Percentiles rank a stretch among this genome's conserved stretches.
phyloP scores from a whole-genome alignment of 2,113 vertebrate genomes.

The Scopus umbretta region DNA sequence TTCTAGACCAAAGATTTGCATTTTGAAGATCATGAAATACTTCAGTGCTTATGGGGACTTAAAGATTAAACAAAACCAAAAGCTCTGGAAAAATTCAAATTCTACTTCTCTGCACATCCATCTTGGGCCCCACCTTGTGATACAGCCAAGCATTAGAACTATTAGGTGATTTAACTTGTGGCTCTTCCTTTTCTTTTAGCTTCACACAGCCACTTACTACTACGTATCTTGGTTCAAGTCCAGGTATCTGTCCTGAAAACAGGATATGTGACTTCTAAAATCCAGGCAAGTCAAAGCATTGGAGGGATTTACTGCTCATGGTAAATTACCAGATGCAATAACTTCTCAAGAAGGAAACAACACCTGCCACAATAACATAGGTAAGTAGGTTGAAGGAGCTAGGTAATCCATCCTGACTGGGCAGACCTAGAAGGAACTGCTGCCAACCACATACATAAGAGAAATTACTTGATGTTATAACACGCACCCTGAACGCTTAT shows the following conservation, averaged over 20 bases:
- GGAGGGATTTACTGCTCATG: not conserved
- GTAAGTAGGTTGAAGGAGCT: not conserved
- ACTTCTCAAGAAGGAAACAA: not conserved
- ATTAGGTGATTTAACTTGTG: not conserved
- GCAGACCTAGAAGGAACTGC: not conserved
- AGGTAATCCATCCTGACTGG: not conserved
- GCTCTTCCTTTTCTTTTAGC: not conserved
- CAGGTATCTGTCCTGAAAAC: not conserved
- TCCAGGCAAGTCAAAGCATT: not conserved
- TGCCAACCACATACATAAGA: not conserved
- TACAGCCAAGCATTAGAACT: not conserved
- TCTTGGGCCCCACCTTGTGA: not conserved
- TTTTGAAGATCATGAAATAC: not conserved
- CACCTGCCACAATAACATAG: not conserved
- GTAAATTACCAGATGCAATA: not conserved
- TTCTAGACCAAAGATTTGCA: not conserved
- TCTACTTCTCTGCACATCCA: not conserved
- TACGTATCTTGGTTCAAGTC: not conserved
- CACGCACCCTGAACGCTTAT: not conserved
- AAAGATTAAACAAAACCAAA: not conserved
- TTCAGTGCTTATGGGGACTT: not conserved
- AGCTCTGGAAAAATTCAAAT: not conserved
- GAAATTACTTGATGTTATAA: not conserved
- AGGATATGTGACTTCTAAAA: not conserved
- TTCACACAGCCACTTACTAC: not conserved